phyloP scores from a whole-genome alignment of 2,113 vertebrate species.

The Mus pahari region DNA sequence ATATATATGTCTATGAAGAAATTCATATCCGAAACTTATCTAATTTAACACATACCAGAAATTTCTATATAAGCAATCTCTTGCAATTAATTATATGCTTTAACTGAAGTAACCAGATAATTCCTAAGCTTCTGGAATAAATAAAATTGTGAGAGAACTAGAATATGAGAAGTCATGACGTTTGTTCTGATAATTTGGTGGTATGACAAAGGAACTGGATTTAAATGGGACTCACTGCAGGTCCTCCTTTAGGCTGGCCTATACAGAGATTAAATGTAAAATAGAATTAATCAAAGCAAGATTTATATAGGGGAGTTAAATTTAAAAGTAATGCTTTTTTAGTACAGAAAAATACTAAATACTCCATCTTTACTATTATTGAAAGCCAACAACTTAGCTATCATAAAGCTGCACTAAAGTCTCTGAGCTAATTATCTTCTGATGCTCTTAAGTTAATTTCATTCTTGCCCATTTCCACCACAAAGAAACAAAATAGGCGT shows the following conservation, averaged over 20 bases:
- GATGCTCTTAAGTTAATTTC: constrained; percentile 26
- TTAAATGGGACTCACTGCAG: background rate
- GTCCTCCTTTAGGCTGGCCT: fast-evolving
- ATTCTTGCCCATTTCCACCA: background rate
- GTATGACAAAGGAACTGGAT: background rate
- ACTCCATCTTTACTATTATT: constrained; percentile 22
- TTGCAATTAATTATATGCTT: background rate
- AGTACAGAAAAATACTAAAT: background rate
- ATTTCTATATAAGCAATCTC: background rate
- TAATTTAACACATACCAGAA: background rate
- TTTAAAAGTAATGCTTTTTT: constrained; percentile 17
- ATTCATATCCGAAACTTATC: background rate
- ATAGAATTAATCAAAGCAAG: background rate
- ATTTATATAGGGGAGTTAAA: background rate
- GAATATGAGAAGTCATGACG: background rate
- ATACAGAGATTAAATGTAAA: background rate
- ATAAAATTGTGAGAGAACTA: background rate
- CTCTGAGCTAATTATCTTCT: constrained; percentile 48
- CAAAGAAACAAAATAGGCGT: constrained; percentile 19
- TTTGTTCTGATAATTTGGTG: background rate
- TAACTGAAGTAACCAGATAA: background rate
- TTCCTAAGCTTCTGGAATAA: background rate
- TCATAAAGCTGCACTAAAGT: constrained; percentile 39
- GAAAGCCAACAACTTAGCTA: constrained; percentile 21
- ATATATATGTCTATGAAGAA: background rate